A percentile compares a stretch with the other conserved stretches of the same genome.
phyloP scores from a whole-genome alignment of 2,797 vertebrate genomes.

The Pygocentrus nattereri region DNA sequence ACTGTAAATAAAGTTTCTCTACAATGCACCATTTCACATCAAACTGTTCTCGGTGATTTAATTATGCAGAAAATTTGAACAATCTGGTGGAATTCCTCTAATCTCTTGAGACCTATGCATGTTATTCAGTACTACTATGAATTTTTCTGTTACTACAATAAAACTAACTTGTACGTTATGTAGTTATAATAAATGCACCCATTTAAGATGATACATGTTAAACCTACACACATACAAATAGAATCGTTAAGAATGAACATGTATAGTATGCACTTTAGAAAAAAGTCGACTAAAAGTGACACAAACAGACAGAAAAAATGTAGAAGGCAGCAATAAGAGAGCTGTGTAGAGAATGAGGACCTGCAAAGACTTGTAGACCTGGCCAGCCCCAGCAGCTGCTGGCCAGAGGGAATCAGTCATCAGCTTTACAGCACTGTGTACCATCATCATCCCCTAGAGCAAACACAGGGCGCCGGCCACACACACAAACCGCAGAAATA shows the following conservation, averaged over 20 bases:
- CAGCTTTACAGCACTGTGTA: constrained; percentile 60
- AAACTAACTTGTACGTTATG: no score
- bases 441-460: constrained; percentile 69
- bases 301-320: constrained; percentile 57
- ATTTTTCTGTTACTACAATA: no score
- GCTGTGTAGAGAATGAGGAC: constrained; percentile 58
- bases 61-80: no score
- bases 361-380: constrained; percentile 69
- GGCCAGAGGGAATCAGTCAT: constrained; percentile 76
- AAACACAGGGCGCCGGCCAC: constrained; percentile 55
- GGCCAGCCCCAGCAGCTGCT: constrained; percentile 77
- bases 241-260: constrained; percentile 11
- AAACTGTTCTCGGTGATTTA: no score
- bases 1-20: no score
- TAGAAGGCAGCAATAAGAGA: constrained; percentile 49
- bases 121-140: no score
- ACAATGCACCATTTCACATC: no score
- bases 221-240: constrained; percentile 17
- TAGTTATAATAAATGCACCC: not conserved
- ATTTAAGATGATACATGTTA: constrained; percentile 12
- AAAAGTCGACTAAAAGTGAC: constrained; percentile 53
- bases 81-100: no score
- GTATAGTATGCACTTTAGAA: not conserved
- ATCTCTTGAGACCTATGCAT: no score
- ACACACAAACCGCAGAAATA: constrained; percentile 42